Percentiles rank a stretch among this genome's conserved stretches.
Conservation (phyloP, 1,140 invertebrate genomes). For the Drosophila saltans region DNA sequence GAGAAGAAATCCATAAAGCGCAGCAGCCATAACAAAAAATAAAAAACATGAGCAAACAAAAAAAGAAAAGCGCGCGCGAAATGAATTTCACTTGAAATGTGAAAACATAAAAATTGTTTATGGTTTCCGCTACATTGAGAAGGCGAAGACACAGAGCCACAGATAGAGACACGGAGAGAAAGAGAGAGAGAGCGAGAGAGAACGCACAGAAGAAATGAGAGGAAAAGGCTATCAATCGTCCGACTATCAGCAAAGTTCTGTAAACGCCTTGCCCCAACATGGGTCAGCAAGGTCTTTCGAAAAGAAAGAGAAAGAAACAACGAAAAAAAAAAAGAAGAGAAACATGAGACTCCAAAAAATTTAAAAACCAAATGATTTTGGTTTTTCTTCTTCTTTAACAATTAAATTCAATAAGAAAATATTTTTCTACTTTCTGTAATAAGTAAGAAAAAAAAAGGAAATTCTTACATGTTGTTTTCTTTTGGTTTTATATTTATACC, state of each 20-base stretch:
- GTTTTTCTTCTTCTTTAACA: too few relatives aligned
- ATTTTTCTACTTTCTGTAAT: too few relatives aligned
- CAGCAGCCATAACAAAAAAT: conserved; percentile 72
- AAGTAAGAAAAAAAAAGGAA: too few relatives aligned
- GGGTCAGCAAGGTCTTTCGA: not conserved
- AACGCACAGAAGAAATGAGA: too few relatives aligned
- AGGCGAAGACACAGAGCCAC: conserved; percentile 5
- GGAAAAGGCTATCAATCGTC: conserved; percentile 16
- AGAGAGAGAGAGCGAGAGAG: conserved; percentile 8
- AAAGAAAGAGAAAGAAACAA: not conserved
- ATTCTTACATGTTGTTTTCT: too few relatives aligned
- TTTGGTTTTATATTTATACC: too few relatives aligned
- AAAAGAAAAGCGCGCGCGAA: conserved; percentile 71
- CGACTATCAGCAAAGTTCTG: conserved; percentile 14
- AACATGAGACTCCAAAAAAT: too few relatives aligned
- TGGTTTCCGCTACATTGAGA: conserved; percentile 73
- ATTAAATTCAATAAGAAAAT: too few relatives aligned
- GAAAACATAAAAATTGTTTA: conserved; percentile 82
- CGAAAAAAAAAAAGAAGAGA: not conserved
- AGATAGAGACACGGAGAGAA: not conserved
- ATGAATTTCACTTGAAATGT: conserved; percentile 82
- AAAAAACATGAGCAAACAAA: conserved; percentile 45
- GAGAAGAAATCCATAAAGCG: conserved; percentile 77
- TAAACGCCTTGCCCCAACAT: not conserved
- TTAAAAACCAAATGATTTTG: too few relatives aligned